These are phyloP conservation scores for Enoplosus armatus DNA, from an alignment of 2,797 vertebrate genomes.

Conservation along the genomic window DNA sequence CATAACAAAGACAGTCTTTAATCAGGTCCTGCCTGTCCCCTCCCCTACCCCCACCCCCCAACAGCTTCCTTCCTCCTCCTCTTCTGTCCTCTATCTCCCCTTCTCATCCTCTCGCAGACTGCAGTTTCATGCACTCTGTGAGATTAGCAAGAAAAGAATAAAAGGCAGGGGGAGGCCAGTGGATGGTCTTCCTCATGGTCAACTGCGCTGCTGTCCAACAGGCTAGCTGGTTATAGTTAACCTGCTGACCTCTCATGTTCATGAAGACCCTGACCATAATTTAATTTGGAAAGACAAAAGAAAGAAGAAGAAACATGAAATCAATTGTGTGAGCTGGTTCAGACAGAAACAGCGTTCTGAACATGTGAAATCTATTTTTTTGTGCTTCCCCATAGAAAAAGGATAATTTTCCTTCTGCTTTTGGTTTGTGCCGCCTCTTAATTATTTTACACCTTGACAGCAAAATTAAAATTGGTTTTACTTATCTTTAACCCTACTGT, in stretches of 20 bases:
- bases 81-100: slow-evolving; percentile 25
- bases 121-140: slow-evolving; percentile 32
- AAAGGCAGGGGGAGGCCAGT: not conserved
- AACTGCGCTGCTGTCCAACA: not conserved
- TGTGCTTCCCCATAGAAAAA: not conserved
- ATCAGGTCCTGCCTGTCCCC: slow-evolving; percentile 74
- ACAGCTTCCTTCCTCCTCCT: slow-evolving; percentile 49
- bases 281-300: not conserved
- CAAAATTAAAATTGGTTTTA: not conserved
- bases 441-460: not conserved
- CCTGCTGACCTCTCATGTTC: slow-evolving; percentile 42
- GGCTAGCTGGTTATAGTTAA: slow-evolving; percentile 1
- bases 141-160: slow-evolving; percentile 27
- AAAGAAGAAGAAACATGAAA: slow-evolving; percentile 10
- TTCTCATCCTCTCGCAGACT: slow-evolving; percentile 29
- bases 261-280: not conserved
- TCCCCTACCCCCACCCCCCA: slow-evolving; percentile 31
- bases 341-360: not conserved
- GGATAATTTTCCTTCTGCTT: not conserved
- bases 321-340: slow-evolving; percentile 17
- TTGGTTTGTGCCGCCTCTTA: not conserved
- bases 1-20: slow-evolving; percentile 83
- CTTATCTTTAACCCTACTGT: not conserved
- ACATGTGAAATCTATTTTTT: slow-evolving; percentile 4
- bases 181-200: slow-evolving; percentile 19